phyloP scores from a whole-genome alignment of 2,797 vertebrate genomes.

The Pangasius mekongensis region DNA sequence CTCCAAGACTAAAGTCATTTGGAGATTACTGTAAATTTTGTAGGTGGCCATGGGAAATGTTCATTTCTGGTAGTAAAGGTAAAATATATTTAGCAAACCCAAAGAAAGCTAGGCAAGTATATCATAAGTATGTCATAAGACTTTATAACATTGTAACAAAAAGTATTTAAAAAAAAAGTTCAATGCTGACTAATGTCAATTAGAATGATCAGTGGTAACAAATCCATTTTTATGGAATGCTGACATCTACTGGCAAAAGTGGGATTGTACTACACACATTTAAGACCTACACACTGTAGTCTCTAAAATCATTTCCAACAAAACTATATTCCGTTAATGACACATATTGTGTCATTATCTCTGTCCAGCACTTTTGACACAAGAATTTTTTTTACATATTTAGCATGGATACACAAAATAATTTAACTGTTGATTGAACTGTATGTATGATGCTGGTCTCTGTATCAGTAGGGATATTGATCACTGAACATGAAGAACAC shows the following conservation, averaged over 20 bases:
- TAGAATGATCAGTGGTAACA: not conserved
- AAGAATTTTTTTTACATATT: not conserved
- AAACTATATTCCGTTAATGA: not conserved
- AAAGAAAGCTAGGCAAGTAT: not conserved
- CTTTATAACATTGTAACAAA: not conserved
- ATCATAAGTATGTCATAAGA: too few relatives aligned
- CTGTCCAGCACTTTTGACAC: not conserved
- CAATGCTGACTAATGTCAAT: not conserved
- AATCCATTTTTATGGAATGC: not conserved
- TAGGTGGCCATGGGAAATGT: not conserved
- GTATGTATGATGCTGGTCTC: not conserved
- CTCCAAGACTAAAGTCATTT: not conserved
- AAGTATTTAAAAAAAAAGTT: not conserved
- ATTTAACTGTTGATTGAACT: not conserved
- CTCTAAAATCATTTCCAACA: not conserved
- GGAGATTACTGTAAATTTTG: not conserved
- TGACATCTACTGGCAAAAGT: not conserved
- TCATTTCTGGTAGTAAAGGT: not conserved
- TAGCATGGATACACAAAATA: not conserved
- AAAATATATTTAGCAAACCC: not conserved
- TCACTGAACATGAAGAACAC: constrained; percentile 30
- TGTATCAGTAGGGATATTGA: not conserved
- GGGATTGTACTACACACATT: not conserved
- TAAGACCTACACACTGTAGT: not conserved
- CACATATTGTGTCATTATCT: not conserved